Evolutionary conservation across 2,113 vertebrate species (phyloP), one percentile per base, ranked within the genome.

Genomic region (Leptodactylus fuscus): DNA sequence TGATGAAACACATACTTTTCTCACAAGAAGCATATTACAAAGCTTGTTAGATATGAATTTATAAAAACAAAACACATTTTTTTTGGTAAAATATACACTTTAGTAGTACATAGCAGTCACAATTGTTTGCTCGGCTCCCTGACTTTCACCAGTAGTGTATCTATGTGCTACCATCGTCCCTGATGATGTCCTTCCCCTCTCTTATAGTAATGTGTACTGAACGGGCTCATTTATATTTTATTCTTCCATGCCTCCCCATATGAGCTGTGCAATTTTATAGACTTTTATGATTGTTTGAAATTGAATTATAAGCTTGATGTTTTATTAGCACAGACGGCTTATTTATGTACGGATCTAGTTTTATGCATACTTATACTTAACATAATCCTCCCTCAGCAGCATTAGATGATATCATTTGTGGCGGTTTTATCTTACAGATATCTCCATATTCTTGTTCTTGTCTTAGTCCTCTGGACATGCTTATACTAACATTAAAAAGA

Each of bases 161-260:
- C 65, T 73, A 38, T 27, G 3, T n/a, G 18, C 32, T 55, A 34
- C 81, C 34, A 13, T 71, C 81, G 41, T 27, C 49, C 4, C 22
- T n/a, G n/a, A n/a, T 38, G 55, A 51, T 73, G 77, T 73, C 36
- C 36, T 55, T 18, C 18, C 22, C 41, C 13, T 67, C 65, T 38
- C 67, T 81, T 62, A 34, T 29, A 18, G 60, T 38, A 44, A 81
- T 81, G 60, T 22, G 41, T 24, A 27, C 27, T 41, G 49, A 83
- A 20, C 49, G 44, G 69, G 38, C 49, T 73, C 69, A 83, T 74
- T 73, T 83, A 44, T 83, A 53, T 82, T 74, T 80, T 38, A 73
- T 53, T 70, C 7, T 83, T 83, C 55, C 8, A 60, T 74, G 49
- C 36, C 49, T 16, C 5, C 24, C 48, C 29, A 18, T 74, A 44